These are phyloP conservation scores for Potorous gilbertii DNA, from an alignment of 2,797 vertebrate species.

Conservation along the genomic window DNA sequence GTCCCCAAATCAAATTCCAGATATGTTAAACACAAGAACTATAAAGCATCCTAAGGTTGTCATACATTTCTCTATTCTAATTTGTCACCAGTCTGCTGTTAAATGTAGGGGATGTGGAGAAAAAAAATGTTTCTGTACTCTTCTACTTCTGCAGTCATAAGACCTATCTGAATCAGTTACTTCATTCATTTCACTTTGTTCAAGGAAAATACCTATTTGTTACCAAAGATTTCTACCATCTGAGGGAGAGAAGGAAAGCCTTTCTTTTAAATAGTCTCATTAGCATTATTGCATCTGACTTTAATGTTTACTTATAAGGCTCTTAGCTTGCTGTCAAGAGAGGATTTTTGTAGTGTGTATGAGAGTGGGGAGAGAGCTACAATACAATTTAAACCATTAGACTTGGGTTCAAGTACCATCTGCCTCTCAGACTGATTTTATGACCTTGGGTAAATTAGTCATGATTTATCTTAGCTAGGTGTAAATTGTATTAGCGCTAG, in stretches of 20 bases:
- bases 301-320: conserved; percentile 17
- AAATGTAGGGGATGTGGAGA: background rate
- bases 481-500: background rate
- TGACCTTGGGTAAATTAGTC: background rate
- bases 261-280: background rate
- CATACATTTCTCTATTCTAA: conserved; percentile 19
- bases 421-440: background rate
- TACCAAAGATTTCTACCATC: background rate
- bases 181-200: conserved; percentile 20
- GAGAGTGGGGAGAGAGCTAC: background rate
- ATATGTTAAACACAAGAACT: background rate
- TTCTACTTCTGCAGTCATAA: background rate
- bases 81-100: background rate
- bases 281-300: background rate
- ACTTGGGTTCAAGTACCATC: background rate
- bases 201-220: background rate
- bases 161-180: background rate
- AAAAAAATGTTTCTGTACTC: conserved; percentile 9
- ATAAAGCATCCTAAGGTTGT: conserved; percentile 18
- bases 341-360: conserved; percentile 5
- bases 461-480: background rate
- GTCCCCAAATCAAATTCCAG: background rate
- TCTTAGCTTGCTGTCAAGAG: background rate
- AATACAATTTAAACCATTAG: background rate
- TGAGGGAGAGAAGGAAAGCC: background rate